phyloP scores from a whole-genome alignment of 2,113 vertebrate genomes.

The Ochotona princeps region DNA sequence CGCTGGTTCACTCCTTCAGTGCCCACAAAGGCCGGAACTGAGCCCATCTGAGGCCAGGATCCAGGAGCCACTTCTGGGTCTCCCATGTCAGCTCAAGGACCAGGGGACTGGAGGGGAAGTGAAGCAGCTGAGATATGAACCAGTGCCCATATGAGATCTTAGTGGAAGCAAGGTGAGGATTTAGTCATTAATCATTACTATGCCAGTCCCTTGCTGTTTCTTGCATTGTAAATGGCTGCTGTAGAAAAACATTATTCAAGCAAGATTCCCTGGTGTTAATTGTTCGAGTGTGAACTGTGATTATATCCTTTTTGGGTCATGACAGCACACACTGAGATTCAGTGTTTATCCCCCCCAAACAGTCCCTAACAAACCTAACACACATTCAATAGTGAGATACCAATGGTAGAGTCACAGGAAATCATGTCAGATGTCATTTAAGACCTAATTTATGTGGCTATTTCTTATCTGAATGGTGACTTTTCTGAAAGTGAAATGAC shows the following conservation, averaged over 20 bases:
- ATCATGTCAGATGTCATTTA: not conserved
- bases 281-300: not conserved
- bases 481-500: not conserved
- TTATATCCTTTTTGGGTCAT: no score
- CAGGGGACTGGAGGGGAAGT: no score
- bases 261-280: not conserved
- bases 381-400: not conserved
- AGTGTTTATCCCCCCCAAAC: not conserved
- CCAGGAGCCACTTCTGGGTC: no score
- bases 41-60: no score
- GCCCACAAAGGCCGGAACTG: no score
- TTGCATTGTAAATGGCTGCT: rapidly evolving
- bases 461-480: not conserved
- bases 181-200: no score
- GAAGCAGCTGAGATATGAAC: no score
- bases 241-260: rapidly evolving
- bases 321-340: not conserved
- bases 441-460: not conserved
- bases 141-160: no score
- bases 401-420: not conserved
- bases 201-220: no score
- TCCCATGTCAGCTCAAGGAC: no score
- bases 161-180: no score
- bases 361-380: not conserved
- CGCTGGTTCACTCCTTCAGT: no score